These are phyloP conservation scores for Cylloceria caligata DNA, from an alignment of 2,888 invertebrate genomes.

Conservation along the genomic window DNA sequence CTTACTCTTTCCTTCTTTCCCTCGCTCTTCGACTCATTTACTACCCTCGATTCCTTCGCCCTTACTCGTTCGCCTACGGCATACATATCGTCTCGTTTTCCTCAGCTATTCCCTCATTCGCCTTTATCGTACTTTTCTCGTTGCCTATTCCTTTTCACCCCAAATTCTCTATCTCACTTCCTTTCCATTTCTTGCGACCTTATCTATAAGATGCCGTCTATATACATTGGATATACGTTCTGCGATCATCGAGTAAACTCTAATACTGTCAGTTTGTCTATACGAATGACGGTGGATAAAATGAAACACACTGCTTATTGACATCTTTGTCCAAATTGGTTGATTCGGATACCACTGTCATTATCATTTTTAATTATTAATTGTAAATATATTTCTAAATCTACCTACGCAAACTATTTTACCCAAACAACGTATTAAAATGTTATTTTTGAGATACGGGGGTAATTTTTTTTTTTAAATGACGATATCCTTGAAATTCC, in stretches of 20 bases:
- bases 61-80: conserved; percentile 77
- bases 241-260: neutral
- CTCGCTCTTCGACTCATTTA: conserved; percentile 59
- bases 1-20: conserved; percentile 35
- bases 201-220: conserved; percentile 3
- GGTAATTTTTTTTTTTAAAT: too few species aligned
- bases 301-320: conserved; percentile 1
- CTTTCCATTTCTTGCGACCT: conserved; percentile 51
- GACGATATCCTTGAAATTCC: too few species aligned
- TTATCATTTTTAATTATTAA: too few species aligned
- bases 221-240: conserved; percentile 1
- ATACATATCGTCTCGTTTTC: conserved; percentile 79
- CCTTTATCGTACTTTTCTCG: conserved; percentile 58
- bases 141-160: conserved; percentile 12
- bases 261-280: neutral
- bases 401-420: too few species aligned
- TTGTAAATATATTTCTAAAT: too few species aligned
- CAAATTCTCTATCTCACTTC: conserved; percentile 55
- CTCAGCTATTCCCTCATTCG: conserved; percentile 68
- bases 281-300: neutral
- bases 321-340: neutral
- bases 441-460: too few species aligned
- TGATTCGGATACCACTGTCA: too few species aligned
- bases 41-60: conserved; percentile 70
- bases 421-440: too few species aligned